These are phyloP conservation scores for Callipepla squamata DNA, from an alignment of 2,113 vertebrate genomes.

Conservation along the genomic window DNA sequence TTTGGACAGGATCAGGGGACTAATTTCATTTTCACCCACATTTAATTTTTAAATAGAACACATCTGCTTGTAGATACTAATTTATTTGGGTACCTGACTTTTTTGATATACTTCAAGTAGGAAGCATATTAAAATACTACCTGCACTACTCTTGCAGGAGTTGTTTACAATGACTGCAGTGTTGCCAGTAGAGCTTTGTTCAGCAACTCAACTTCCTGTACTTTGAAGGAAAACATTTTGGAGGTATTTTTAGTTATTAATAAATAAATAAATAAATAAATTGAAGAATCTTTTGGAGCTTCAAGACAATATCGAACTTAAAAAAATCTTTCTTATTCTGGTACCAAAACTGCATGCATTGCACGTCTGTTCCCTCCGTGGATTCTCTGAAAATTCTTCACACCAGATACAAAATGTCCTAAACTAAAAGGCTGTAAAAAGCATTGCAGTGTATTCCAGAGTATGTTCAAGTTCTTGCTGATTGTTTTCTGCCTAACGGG, in stretches of 20 bases:
- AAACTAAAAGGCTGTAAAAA: background rate
- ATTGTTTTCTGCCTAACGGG: background rate
- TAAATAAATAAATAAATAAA: background rate
- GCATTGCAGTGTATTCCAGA: background rate
- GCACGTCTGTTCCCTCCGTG: background rate
- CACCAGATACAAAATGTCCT: background rate
- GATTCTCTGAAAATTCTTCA: background rate
- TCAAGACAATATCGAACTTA: background rate
- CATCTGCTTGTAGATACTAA: constrained; percentile 19
- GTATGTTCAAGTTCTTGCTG: background rate
- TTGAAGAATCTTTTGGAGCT: background rate
- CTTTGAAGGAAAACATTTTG: background rate
- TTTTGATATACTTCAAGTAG: background rate
- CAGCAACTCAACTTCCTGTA: background rate
- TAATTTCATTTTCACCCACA: background rate
- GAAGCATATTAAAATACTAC: too few species aligned
- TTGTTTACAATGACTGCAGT: background rate
- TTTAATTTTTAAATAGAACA: constrained; percentile 1
- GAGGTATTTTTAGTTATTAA: background rate
- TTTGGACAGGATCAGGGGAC: constrained; percentile 2
- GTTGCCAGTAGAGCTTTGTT: background rate
- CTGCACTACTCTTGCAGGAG: background rate
- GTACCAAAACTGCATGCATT: fast-evolving
- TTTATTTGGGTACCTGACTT: constrained; percentile 43
- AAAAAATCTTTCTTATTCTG: background rate